These are phyloP conservation scores for Drosophila tsacasi DNA, from an alignment of 1,140 invertebrate species.

Conservation along the genomic window DNA sequence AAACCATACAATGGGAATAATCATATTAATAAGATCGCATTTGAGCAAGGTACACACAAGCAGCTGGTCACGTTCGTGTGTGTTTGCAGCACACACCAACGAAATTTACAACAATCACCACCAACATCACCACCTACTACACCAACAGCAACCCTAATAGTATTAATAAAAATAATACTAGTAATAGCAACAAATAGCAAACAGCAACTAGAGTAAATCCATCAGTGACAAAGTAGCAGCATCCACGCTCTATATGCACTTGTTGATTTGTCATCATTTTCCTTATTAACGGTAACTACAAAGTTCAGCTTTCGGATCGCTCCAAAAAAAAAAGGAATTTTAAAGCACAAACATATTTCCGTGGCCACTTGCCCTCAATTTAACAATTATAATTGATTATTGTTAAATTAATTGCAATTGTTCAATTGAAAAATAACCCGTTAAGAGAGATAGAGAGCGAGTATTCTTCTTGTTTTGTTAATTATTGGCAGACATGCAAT, in stretches of 20 bases:
- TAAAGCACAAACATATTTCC: constrained; percentile 1
- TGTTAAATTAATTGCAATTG: constrained; percentile 21
- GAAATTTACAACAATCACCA: constrained; percentile 45
- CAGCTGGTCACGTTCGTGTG: constrained; percentile 2
- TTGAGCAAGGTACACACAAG: constrained; percentile 70
- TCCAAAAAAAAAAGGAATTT: constrained; percentile 5
- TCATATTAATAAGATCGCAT: constrained; percentile 73
- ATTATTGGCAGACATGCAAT: constrained; percentile 16
- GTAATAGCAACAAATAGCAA: constrained; percentile 4
- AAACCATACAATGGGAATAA: constrained; percentile 63
- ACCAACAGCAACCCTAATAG: constrained; percentile 31
- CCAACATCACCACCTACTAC: not conserved
- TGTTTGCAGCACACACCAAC: constrained; percentile 61
- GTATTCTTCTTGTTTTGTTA: not conserved
- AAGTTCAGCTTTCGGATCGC: constrained; percentile 35
- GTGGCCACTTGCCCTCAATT: constrained; percentile 28
- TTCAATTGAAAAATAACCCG: constrained; percentile 20
- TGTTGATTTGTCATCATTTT: constrained; percentile 47
- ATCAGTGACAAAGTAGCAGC: constrained; percentile 54
- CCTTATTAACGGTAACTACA: constrained; percentile 57
- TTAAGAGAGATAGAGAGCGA: not conserved
- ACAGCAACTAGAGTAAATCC: constrained; percentile 74
- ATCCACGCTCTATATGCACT: constrained; percentile 32
- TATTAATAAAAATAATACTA: constrained; percentile 16
- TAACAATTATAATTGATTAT: constrained; percentile 16